Base-by-base conservation (phyloP, 1,140 invertebrate species). In the Cherax quadricarinatus region DNA sequence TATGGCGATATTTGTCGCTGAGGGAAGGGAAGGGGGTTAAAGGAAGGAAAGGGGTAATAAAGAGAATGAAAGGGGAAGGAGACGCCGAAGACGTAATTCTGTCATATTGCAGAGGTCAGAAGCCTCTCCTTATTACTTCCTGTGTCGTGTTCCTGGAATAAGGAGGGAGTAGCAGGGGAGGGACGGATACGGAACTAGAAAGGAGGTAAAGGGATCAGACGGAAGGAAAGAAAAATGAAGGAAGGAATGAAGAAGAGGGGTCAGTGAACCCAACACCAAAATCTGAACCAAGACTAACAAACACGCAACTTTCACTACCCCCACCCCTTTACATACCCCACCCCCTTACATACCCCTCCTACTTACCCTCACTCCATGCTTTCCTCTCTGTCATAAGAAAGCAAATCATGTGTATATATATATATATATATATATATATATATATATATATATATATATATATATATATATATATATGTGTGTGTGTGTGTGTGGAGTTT, bases 151-250 rank as follows among this genome's bases (percentile, higher is more conserved):
- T 14, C n/a, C 30, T 16, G 18, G 78, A 24, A 6, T 6, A 41
- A 24, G 7, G 7, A 41, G 78, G 78, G 78, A 80, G 78, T 4
- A 80, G 78, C 3, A 18, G 24, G 24, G 24, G 82, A 62, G 7
- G 14, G 82, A 84, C 5, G 21, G 82, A 60, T 16, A n/a, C 16
- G n/a, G 21, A 49, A 41, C 75, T 66, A 86, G 85, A 86, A 70
- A 86, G 85, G 75, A 70, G 70, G 66, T 51, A 62, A 78, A 41
- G 21, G 85, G 70, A 70, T 21, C 66, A 78, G 70, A 78, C 41
- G 49, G 66, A 86, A 70, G 70, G 85, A 86, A 41, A 78, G 85
- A 86, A n/a, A 78, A 70, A 86, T 41, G 24, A 70, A 86, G 66
- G 70, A 14, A 51, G 49, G 30, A 75, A 73, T 53, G n/a, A 57